Percentiles rank a stretch among this genome's conserved stretches.
These are phyloP conservation scores for Dasypogon diadema DNA, from an alignment of 2,888 invertebrate species.

Conservation along the genomic window DNA sequence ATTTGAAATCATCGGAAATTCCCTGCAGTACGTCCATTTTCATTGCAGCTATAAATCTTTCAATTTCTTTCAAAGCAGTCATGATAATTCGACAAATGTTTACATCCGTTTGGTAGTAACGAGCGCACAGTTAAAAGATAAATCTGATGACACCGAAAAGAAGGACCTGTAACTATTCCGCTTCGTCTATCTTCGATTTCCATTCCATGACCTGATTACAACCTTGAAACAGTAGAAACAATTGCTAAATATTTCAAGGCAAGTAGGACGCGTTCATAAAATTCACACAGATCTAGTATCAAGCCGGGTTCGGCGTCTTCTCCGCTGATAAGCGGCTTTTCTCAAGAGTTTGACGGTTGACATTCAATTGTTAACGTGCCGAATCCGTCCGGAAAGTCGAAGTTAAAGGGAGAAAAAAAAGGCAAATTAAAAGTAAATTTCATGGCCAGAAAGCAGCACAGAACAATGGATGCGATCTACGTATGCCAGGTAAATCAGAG, in stretches of 20 bases:
- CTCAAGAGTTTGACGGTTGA: constrained; percentile 44
- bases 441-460: constrained; percentile 1
- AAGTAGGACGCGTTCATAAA: constrained; percentile 36
- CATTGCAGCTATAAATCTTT: too few relatives aligned
- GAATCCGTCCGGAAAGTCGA: constrained; percentile 27
- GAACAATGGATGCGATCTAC: constrained; percentile 38
- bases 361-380: constrained; percentile 38
- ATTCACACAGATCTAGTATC: constrained; percentile 19
- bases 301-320: neutral
- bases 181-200: too few relatives aligned
- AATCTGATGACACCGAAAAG: too few relatives aligned
- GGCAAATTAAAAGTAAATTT: neutral
- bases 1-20: too few relatives aligned
- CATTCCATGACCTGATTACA: too few relatives aligned
- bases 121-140: too few relatives aligned
- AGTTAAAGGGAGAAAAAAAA: neutral
- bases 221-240: constrained; percentile 6
- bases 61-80: too few relatives aligned
- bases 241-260: constrained; percentile 43
- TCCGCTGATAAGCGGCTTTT: constrained; percentile 9
- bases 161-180: too few relatives aligned
- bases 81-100: too few relatives aligned
- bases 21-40: too few relatives aligned
- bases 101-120: too few relatives aligned
- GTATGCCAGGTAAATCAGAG: constrained; percentile 38